phyloP scores from a whole-genome alignment of 2,797 vertebrate genomes.

The Periparus ater region DNA sequence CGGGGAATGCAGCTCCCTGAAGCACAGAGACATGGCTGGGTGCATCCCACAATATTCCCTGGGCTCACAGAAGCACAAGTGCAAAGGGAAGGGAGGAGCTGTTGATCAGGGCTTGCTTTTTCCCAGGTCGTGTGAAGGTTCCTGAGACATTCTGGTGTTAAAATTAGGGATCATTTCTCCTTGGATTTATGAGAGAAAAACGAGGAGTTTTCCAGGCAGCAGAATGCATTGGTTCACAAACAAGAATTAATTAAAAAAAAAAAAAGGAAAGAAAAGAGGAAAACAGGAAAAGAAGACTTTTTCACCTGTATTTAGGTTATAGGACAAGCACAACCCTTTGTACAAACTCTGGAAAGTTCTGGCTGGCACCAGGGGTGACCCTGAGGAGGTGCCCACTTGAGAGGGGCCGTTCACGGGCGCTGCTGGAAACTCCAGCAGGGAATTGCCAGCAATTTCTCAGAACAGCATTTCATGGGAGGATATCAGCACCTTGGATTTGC shows the following conservation, averaged over 20 bases:
- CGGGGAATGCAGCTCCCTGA: background rate
- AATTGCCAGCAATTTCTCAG: conserved; percentile 41
- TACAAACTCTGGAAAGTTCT: background rate
- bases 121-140: background rate
- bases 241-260: background rate
- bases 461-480: background rate
- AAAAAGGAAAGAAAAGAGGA: background rate
- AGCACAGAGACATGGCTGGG: background rate
- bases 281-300: background rate
- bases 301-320: background rate
- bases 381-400: conserved; percentile 1
- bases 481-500: conserved; percentile 48
- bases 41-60: background rate
- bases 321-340: background rate
- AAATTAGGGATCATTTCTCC: background rate
- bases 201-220: background rate
- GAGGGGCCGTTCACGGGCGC: background rate
- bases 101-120: background rate
- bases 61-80: background rate
- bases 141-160: background rate
- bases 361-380: background rate
- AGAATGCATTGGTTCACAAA: background rate
- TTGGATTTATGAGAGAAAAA: background rate
- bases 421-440: conserved; percentile 23
- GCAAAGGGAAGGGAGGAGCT: background rate